Evolutionary conservation across 1,140 invertebrate genomes (phyloP).

Genomic region (Augochlora pura): DNA sequence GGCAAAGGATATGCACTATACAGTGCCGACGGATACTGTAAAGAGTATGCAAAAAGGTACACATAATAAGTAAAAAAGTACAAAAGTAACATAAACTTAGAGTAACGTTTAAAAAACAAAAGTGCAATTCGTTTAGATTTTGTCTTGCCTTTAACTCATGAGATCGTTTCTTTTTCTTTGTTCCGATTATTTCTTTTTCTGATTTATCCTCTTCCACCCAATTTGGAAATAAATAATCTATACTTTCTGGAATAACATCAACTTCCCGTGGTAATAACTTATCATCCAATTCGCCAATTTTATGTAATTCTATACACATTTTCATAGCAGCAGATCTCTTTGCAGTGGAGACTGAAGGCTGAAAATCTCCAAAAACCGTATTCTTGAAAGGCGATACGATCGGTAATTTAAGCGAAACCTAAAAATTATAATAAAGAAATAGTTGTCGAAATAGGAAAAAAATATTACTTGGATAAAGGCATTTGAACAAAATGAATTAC

Average conservation of each 20-base stretch:
- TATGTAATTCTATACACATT: constrained; percentile 86
- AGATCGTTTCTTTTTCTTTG: constrained; percentile 85
- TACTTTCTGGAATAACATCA: constrained; percentile 58
- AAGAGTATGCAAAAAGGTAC: constrained; percentile 30
- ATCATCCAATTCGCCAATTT: constrained; percentile 89
- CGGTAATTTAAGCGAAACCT: constrained; percentile 74
- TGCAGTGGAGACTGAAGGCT: constrained; percentile 83
- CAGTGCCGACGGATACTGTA: constrained; percentile 78
- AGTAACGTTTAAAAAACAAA: background rate
- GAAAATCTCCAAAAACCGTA: constrained; percentile 70
- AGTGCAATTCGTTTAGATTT: background rate
- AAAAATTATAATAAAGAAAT: constrained; percentile 15
- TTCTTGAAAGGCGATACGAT: constrained; percentile 63
- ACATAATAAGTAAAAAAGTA: constrained; percentile 54
- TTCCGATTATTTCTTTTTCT: constrained; percentile 81
- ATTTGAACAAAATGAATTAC: background rate
- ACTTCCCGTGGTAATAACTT: constrained; percentile 86
- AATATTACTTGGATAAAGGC: background rate
- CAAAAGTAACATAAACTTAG: background rate
- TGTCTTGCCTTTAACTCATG: constrained; percentile 82
- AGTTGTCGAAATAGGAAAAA: background rate
- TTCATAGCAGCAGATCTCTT: constrained; percentile 91
- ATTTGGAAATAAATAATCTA: constrained; percentile 78
- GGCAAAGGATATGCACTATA: constrained; percentile 74
- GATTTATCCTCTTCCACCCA: constrained; percentile 78